phyloP scores from a whole-genome alignment of 2,797 vertebrate genomes.

The Chiloscyllium punctatum region DNA sequence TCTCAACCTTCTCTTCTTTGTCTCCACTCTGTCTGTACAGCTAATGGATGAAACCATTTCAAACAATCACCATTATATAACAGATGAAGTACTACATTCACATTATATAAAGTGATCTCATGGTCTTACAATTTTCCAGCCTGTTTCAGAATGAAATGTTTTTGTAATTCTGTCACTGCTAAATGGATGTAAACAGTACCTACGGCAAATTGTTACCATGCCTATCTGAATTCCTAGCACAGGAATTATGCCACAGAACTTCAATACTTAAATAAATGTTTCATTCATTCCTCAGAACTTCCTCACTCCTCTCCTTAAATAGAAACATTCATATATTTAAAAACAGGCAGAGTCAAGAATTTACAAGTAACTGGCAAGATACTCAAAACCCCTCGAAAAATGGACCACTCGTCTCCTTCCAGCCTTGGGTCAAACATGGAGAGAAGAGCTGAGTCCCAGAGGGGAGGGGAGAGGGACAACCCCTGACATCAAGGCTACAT shows the following conservation, averaged over 20 bases:
- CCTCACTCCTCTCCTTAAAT: not conserved
- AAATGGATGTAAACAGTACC: not conserved
- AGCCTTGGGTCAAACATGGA: too few species aligned
- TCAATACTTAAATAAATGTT: not conserved
- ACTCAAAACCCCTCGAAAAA: not conserved
- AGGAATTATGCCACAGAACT: not conserved
- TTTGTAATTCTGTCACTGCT: not conserved
- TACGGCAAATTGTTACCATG: too few species aligned
- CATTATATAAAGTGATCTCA: not conserved
- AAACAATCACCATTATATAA: not conserved
- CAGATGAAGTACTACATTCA: not conserved
- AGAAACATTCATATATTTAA: not conserved
- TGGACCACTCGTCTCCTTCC: not conserved
- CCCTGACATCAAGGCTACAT: too few species aligned
- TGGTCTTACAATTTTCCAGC: not conserved
- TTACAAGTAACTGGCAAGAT: not conserved
- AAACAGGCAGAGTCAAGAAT: not conserved
- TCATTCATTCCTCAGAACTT: not conserved
- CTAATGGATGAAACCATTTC: too few species aligned
- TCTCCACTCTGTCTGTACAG: too few species aligned
- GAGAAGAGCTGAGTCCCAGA: too few species aligned
- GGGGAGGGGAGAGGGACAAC: too few species aligned
- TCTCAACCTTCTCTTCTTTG: too few species aligned
- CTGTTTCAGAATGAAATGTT: not conserved
- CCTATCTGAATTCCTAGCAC: not conserved